phyloP scores from a whole-genome alignment of 2,888 invertebrate species.

The Leptopilina syphax region DNA sequence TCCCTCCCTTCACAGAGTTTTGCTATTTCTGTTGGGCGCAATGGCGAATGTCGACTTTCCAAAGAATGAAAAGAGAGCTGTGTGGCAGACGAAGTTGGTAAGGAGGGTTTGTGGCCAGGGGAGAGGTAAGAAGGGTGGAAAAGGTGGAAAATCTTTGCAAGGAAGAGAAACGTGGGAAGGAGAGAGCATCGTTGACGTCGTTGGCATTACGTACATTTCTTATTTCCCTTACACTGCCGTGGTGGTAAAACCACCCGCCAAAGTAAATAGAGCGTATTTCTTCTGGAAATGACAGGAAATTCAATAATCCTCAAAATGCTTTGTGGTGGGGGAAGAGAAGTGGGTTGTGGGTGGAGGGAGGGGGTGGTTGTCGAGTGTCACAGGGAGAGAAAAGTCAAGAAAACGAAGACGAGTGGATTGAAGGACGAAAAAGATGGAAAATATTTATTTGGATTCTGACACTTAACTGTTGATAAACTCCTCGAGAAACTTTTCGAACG shows the following conservation, averaged over 20 bases:
- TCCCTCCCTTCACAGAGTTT: neutral
- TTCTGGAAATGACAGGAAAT: slow-evolving; percentile 75
- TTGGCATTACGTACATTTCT: slow-evolving; percentile 49
- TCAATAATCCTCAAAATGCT: slow-evolving; percentile 72
- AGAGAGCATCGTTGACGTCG: slow-evolving; percentile 28
- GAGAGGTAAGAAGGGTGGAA: neutral
- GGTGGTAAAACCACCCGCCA: slow-evolving; percentile 49
- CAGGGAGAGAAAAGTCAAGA: neutral
- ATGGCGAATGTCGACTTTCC: slow-evolving; percentile 24
- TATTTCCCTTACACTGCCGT: slow-evolving; percentile 60
- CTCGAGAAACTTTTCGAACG: too few species aligned
- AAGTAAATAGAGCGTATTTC: slow-evolving; percentile 74
- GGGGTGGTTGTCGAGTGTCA: neutral
- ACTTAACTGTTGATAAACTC: neutral
- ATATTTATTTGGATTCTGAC: slow-evolving; percentile 11
- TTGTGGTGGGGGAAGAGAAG: slow-evolving; percentile 5
- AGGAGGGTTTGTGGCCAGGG: neutral
- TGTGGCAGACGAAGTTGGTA: too few species aligned
- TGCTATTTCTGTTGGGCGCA: slow-evolving; percentile 5
- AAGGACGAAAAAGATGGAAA: slow-evolving; percentile 8
- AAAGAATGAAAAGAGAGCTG: slow-evolving; percentile 14
- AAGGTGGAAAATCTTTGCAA: slow-evolving; percentile 22
- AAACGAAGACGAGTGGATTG: neutral
- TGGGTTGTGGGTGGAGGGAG: neutral
- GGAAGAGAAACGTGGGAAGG: slow-evolving; percentile 16